Evolutionary conservation across 1,140 invertebrate genomes (phyloP).

Genomic region (Lordiphosa stackelbergi): DNA sequence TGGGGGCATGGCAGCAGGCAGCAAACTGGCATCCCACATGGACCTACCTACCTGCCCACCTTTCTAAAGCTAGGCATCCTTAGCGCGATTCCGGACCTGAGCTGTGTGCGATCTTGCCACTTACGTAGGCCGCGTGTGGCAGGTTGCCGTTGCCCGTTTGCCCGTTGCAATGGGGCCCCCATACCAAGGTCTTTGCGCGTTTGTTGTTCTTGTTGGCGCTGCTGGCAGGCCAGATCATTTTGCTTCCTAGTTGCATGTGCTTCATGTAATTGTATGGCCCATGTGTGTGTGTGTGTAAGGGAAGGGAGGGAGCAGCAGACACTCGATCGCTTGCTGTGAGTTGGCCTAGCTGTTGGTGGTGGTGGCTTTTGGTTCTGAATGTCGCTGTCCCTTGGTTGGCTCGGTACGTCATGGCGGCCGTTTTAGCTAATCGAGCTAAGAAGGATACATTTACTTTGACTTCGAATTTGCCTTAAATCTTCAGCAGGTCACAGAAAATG

Average conservation of each 20-base stretch:
- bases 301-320: slow-evolving; percentile 9
- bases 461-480: slow-evolving; percentile 39
- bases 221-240: slow-evolving; percentile 68
- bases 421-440: slow-evolving; percentile 33
- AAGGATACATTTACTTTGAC: slow-evolving; percentile 48
- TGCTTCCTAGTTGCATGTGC: slow-evolving; percentile 69
- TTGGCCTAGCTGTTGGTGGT: slow-evolving; percentile 43
- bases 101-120: slow-evolving; percentile 73
- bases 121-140: slow-evolving; percentile 76
- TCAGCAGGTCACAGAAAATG: slow-evolving; percentile 27
- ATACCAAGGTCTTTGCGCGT: slow-evolving; percentile 63
- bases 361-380: slow-evolving; percentile 36
- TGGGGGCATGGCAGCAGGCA: slow-evolving; percentile 65
- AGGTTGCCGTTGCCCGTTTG: slow-evolving; percentile 62
- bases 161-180: slow-evolving; percentile 51
- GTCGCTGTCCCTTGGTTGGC: slow-evolving; percentile 63
- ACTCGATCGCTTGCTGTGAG: slow-evolving; percentile 39
- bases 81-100: slow-evolving; percentile 44
- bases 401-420: slow-evolving; percentile 24
- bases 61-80: slow-evolving; percentile 66
- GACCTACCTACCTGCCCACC: slow-evolving; percentile 66
- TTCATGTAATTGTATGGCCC: slow-evolving; percentile 51
- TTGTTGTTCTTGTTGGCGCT: slow-evolving; percentile 45
- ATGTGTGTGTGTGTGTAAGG: slow-evolving; percentile 18
- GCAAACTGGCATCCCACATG: slow-evolving; percentile 56